Conservation (phyloP, 2,888 invertebrate species). For the Julus scanicus region DNA sequence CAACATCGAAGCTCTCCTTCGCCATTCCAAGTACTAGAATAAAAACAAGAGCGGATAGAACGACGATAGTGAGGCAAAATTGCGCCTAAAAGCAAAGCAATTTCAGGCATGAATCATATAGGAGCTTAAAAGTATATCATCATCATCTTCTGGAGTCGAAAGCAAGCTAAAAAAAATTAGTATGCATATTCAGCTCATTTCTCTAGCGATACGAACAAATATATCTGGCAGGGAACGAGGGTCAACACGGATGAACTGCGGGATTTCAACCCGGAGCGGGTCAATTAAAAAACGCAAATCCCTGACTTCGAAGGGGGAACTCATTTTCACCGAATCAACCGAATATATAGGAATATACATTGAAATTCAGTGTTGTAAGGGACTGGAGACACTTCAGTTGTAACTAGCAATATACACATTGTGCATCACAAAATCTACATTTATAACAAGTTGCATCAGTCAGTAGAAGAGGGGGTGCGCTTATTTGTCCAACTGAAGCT, state of each 20-base stretch:
- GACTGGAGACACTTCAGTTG: constrained; percentile 8
- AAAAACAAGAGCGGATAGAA: constrained; percentile 17
- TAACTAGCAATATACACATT: constrained; percentile 31
- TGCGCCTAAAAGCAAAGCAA: constrained; percentile 11
- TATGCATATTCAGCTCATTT: constrained; percentile 10
- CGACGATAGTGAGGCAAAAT: constrained; percentile 32
- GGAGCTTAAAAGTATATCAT: neutral
- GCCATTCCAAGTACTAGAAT: neutral
- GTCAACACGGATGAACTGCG: neutral
- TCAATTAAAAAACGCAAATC: constrained; percentile 38
- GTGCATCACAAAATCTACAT: constrained; percentile 39
- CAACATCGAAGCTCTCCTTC: constrained; percentile 34
- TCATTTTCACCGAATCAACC: neutral
- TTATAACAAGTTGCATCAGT: constrained; percentile 42
- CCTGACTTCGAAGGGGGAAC: neutral
- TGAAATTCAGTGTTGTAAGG: constrained; percentile 13
- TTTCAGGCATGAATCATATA: neutral
- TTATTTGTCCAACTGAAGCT: neutral
- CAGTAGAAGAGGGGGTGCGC: constrained; percentile 38
- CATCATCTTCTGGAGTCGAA: neutral
- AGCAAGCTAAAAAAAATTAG: constrained; percentile 8
- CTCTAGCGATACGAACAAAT: constrained; percentile 31
- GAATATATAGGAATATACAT: constrained; percentile 27
- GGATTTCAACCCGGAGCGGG: constrained; percentile 1
- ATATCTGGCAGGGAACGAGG: neutral